phyloP scores from a whole-genome alignment of 2,113 vertebrate genomes.

The Toxostoma redivivum region DNA sequence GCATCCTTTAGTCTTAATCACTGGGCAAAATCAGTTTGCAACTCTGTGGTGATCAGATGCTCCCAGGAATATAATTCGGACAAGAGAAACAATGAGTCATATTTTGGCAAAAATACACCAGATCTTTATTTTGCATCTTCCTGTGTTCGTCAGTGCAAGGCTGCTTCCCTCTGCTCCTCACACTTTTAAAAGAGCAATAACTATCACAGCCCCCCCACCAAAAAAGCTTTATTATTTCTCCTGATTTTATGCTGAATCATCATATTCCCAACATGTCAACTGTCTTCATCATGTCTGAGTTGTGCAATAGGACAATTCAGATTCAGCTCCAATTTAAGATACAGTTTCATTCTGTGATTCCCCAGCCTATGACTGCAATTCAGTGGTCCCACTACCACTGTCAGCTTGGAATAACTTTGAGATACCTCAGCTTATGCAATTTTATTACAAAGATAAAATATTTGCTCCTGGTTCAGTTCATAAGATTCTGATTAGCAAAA shows the following conservation, averaged over 20 bases:
- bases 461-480: not conserved
- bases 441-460: not conserved
- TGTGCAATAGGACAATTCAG: not conserved
- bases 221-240: not conserved
- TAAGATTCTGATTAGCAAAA: not conserved
- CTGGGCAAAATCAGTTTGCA: not conserved
- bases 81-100: not conserved
- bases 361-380: not conserved
- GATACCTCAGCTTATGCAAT: not conserved
- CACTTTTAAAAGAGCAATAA: not conserved
- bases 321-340: not conserved
- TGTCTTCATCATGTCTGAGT: not conserved
- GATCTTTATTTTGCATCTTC: not conserved
- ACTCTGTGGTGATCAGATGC: not conserved
- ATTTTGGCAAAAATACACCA: not conserved
- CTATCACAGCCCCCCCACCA: fast-evolving
- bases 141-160: not conserved
- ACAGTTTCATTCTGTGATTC: not conserved
- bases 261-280: not conserved
- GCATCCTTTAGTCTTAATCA: not conserved
- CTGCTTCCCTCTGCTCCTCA: not conserved
- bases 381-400: not conserved
- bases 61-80: not conserved
- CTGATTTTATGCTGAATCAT: not conserved
- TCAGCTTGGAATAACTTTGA: not conserved